Percentiles rank a stretch among this genome's conserved stretches.
These are phyloP conservation scores for Hyperoplus immaculatus DNA, from an alignment of 2,797 vertebrate species.

Conservation along the genomic window DNA sequence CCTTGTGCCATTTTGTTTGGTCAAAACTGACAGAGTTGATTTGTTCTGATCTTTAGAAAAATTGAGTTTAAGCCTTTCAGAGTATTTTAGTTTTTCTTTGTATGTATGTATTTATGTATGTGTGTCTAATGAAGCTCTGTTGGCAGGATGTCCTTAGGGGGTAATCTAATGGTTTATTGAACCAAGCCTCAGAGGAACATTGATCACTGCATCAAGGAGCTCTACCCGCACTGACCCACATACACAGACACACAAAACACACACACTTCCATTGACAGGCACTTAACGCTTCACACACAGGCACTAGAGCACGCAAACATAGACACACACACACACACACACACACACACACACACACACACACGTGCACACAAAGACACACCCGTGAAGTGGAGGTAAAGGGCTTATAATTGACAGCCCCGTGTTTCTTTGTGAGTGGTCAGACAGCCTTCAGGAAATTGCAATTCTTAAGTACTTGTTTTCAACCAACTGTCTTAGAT, in stretches of 20 bases:
- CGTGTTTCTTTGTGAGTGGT: constrained; percentile 58
- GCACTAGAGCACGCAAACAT: not conserved
- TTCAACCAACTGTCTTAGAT: constrained; percentile 30
- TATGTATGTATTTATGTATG: constrained; percentile 32
- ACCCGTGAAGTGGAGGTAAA: constrained; percentile 53
- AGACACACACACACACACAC: constrained; percentile 12
- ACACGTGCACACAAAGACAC: not conserved
- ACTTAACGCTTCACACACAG: not conserved
- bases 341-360: not conserved
- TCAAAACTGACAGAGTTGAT: constrained; percentile 34
- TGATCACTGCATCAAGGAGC: constrained; percentile 76
- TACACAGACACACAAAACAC: constrained; percentile 20
- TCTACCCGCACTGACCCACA: constrained; percentile 39
- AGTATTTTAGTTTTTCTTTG: constrained; percentile 44
- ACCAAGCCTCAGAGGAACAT: constrained; percentile 70
- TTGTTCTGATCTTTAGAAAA: constrained; percentile 38
- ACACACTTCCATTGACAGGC: not conserved
- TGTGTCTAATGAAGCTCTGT: constrained; percentile 74
- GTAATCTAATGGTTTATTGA: constrained; percentile 79
- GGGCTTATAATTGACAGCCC: constrained; percentile 65
- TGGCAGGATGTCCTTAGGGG: constrained; percentile 75
- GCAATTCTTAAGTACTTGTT: constrained; percentile 31
- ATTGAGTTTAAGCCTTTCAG: constrained; percentile 34
- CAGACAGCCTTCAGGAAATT: constrained; percentile 46
- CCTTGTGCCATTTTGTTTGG: constrained; percentile 37